Evolutionary conservation across 2,797 vertebrate species (phyloP), one percentile per base, ranked within the genome.

Genomic region (Rhadinocentrus ornatus): DNA sequence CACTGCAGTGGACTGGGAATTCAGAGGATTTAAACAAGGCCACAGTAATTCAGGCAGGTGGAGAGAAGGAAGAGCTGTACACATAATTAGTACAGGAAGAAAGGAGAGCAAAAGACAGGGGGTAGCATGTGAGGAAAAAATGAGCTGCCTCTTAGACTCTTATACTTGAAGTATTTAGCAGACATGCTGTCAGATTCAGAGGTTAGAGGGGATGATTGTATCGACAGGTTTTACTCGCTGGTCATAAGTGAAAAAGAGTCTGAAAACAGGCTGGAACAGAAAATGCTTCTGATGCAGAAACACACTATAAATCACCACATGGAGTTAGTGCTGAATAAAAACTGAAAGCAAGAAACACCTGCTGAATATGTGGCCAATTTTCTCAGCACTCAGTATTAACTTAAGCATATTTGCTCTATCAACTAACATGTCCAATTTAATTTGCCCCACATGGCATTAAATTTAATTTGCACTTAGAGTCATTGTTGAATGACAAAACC

Each of bases 1-100:
- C 93, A 83, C 93, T 77, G 87, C 87, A 89, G 88, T 86, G 91
- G 86, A 86, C 84, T 91, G 93, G 92, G 93, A 93, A 91, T 94
- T 93, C 87, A 75, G 82, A 90, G 91, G 87, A 88, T 90, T 90
- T 89, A 89, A 91, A 93, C 91, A 91, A 90, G 90, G 90, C 91
- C 92, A 90, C 86, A 76, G 84, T 84, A 82, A 90, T 91, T 83
- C 88, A 89, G 89, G 93, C 88, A 90, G 93, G 90, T 93, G 92
- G 90, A 92, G 92, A 90, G 82, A 85, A 85, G 71, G 75, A 77
- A 83, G 81, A 79, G 90, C 78, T 80, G 81, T 79, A 72, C 73
- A 71, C 76, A 82, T 58, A 55, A 79, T 71, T 79, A 73, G 61
- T 56, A 57, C 26, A 67, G 72, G 61, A 68, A 41, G 56, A 77